Conservation (phyloP, 2,888 invertebrate genomes). For the Cheilosia pagana region DNA sequence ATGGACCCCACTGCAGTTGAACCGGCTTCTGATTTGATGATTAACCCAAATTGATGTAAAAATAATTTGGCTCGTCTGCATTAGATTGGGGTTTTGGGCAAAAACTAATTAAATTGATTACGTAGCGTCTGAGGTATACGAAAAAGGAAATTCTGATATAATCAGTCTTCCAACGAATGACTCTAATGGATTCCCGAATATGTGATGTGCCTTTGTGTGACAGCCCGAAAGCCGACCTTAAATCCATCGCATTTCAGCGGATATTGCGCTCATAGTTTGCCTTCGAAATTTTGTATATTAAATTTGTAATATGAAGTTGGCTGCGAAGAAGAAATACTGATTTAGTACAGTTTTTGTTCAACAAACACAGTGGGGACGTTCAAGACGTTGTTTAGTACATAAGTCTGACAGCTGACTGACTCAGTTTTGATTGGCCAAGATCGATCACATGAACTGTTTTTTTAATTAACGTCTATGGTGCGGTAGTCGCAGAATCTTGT, state of each 20-base stretch:
- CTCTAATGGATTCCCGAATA: slow-evolving; percentile 20
- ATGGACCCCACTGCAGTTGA: slow-evolving; percentile 24
- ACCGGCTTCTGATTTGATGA: slow-evolving; percentile 21
- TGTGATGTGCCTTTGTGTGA: neutral
- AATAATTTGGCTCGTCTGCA: slow-evolving; percentile 21
- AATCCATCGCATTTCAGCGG: neutral
- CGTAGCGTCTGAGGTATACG: slow-evolving; percentile 13
- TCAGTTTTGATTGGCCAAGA: no score
- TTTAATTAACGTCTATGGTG: no score
- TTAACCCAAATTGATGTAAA: slow-evolving; percentile 31
- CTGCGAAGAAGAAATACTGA: neutral
- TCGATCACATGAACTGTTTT: no score
- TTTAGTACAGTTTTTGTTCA: neutral
- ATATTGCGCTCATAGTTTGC: neutral
- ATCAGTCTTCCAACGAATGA: slow-evolving; percentile 34
- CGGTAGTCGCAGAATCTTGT: no score
- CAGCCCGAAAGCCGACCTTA: neutral
- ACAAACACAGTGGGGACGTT: no score
- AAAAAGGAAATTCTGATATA: slow-evolving; percentile 17
- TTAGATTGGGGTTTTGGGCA: slow-evolving; percentile 23
- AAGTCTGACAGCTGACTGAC: no score
- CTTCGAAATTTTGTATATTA: neutral
- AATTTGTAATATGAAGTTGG: neutral
- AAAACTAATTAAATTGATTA: slow-evolving; percentile 38
- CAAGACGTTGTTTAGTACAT: no score